Base-by-base conservation (phyloP, 2,888 invertebrate genomes). In the Caenorhabditis drosophilae region DNA sequence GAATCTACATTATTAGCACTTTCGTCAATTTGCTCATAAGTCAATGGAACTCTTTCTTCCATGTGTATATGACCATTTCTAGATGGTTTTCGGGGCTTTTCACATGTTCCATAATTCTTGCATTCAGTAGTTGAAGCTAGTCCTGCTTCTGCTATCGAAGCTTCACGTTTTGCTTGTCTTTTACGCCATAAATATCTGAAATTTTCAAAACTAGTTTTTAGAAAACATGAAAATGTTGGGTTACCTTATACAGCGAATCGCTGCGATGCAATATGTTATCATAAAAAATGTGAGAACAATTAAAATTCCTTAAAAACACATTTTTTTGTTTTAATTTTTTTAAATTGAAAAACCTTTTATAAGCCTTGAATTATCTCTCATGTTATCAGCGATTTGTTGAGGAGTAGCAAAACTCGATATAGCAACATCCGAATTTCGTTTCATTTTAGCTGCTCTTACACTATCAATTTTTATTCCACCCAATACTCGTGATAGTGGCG, bases 381-480 rank as follows among this genome's bases (percentile, higher is more conserved):
- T 49, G 34, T 59, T 60, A 11, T 62, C 67, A 1, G 20, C 27
- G 18, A 49, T 22, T 40, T 63, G 59, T 27, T 51, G 42, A 4
- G 59, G 58, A 12, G 58, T 56, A 16, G 51, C 50, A 38, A 46
- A 51, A 42, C 60, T 54, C 15, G 46, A 38, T 25, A 15, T 31
- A 11, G 44, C 12, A 2, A 45, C 41, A 35, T 38, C 23, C 11
- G 16, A 20, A 26, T 67, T 63, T 51, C 70, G 18, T 22, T 60
- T 57, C 38, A 74, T 22, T 16, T 66, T 47, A 2, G 68, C 50
- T 4, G 62, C 62, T 7, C 76, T 51, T 11, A 76, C 72, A 49
- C 71, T 73, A 34, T 78, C 78, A 18, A 82, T 73, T 38, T 60
- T 62, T 22, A 82, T 73, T 25, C 82, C 82, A 7, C 82, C 82